Base-by-base conservation (phyloP, 2,113 vertebrate genomes). In the Otis tarda region DNA sequence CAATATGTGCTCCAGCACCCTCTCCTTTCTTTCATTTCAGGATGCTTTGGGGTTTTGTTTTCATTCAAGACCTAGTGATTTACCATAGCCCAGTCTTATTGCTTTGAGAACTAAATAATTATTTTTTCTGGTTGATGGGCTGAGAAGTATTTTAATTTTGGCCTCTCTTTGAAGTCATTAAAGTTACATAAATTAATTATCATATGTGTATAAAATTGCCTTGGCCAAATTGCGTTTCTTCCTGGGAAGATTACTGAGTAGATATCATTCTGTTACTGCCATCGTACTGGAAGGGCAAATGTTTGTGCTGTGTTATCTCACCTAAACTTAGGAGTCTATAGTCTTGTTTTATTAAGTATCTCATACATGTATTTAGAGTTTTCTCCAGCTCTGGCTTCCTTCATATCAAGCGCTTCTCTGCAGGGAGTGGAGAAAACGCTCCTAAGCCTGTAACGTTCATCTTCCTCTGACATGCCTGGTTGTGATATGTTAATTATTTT, bases 401-500 rank as follows among this genome's bases (percentile, higher is more conserved):
- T 74, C 57, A 24, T 52, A 57, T 50, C 73, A 87, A 63, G 57
- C 57, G 39, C 17, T 89, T 88, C 86, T 80, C 93, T 86, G 75
- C 78, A 85, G 74, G 82, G 59, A 86, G 31, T 53, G 67, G 93
- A 93, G 80, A 89, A 93, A 97, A 53, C 35, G 35, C 43, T 92
- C 82, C 69, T 70, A 56, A 95, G 74, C 47, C 30, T 91, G 18
- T 87, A 80, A 85, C 37, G 63, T 89, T 95, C 69, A 39, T 84
- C 81, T 92, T 89, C 64, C n/a, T 82, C 79, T 94, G 87, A 83
- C 70, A 56, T 9, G 45, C 41, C 69, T 49, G 79, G 27, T 88
- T 91, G 76, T 91, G 76, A 93, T 90, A 92, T 80, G 93, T 93
- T 95, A 95, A 95, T 95, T 94, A 83, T 93, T 95, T 94, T 94